Evolutionary conservation across 2,888 invertebrate species (phyloP), one percentile per base, ranked within the genome.

Genomic region (Abrostola triplasia): DNA sequence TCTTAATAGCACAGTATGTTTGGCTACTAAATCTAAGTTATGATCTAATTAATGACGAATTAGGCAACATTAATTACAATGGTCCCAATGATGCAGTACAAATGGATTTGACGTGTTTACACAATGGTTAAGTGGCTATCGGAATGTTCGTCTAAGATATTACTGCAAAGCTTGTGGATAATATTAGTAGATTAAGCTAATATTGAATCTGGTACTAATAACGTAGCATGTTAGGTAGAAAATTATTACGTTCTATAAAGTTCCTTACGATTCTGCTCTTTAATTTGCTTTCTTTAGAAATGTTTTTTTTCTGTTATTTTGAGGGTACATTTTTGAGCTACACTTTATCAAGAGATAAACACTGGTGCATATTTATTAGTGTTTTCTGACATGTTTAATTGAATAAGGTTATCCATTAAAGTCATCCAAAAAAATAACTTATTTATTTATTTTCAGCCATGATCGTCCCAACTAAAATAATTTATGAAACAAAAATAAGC

Each of bases 21-120:
- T 13, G 59, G 1, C 42, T 12, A 74, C 62, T 74, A 68, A 79
- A 75, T 69, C 64, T 69, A 61, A 70, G 47, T 70, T 74, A 77
- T 67, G 65, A 66, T 65, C 62, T 62, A 73, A 70, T 76, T 72
- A 67, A 76, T 78, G 77, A 70, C 24, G 56, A 67, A 79, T 71
- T 71, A 71, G 64, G 44, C 35, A 56, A 58, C 74, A 71, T 73
- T 78, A 80, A 80, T 80, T 74, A 70, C 44, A 37, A 41, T 47
- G 55, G 67, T 55, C 6, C 58, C 60, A 49, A 67, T 76, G 67
- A 73, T 67, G 59, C 59, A 62, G 48, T 59, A 58, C 70, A 61
- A 77, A 76, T 79, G 67, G 73, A 63, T 67, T 73, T 60, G 54
- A 50, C 59, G 63, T 73, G 72, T 65, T 61, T 68, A 64, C 60